Evolutionary conservation across 2,113 vertebrate species (phyloP).

Genomic region (Zingel zingel): DNA sequence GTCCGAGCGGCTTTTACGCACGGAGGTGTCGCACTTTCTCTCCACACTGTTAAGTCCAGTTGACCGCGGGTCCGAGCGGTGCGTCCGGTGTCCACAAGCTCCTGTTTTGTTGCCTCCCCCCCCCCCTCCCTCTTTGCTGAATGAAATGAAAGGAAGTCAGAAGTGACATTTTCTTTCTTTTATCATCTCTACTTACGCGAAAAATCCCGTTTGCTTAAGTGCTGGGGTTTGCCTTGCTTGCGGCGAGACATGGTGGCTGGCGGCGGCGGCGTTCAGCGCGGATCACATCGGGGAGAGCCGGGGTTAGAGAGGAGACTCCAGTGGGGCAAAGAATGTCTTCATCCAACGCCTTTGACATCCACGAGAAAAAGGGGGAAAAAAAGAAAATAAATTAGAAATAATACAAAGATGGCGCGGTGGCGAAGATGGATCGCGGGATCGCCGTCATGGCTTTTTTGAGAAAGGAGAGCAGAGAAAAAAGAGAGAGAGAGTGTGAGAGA

Average conservation of each 20-base stretch:
- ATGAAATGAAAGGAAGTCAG: constrained; percentile 74
- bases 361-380: constrained; percentile 58
- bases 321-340: constrained; percentile 94
- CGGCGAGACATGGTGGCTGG: constrained; percentile 99
- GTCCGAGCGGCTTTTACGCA: constrained; percentile 70
- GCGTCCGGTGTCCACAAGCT: constrained; percentile 80
- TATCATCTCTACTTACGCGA: constrained; percentile 95
- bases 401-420: constrained; percentile 99
- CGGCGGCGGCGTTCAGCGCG: constrained; percentile 88
- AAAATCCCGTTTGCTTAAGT: constrained; percentile 99
- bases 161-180: constrained; percentile 78
- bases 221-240: constrained; percentile 99
- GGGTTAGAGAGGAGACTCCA: constrained; percentile 98
- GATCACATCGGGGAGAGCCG: constrained; percentile 95
- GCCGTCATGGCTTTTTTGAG: constrained; percentile 97
- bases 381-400: constrained; percentile 98
- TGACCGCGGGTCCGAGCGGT: constrained; percentile 83
- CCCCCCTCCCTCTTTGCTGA: constrained; percentile 35
- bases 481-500: constrained; percentile 81
- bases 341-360: constrained; percentile 99
- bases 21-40: constrained; percentile 70
- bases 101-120: constrained; percentile 21
- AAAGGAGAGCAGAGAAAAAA: constrained; percentile 81
- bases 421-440: constrained; percentile 99
- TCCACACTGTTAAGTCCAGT: constrained; percentile 79